phyloP scores from a whole-genome alignment of 2,113 vertebrate species.

The Equus przewalskii region DNA sequence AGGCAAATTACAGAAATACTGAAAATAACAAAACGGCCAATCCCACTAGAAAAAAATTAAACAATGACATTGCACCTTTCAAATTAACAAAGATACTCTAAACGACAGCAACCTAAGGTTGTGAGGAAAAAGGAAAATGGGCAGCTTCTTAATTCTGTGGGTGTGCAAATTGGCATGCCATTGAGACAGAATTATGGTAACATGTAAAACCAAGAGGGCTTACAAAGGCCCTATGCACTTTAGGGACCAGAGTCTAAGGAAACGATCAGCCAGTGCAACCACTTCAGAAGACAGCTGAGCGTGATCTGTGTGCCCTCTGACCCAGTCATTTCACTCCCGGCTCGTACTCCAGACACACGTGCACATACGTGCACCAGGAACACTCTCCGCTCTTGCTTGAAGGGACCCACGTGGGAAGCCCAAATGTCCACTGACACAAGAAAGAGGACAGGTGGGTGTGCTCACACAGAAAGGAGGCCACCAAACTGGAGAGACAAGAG shows the following conservation, averaged over 20 bases:
- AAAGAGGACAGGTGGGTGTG: not conserved
- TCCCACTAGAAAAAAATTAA: not conserved
- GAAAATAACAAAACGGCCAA: not conserved
- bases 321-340: accelerated
- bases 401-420: not conserved
- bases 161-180: accelerated
- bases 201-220: not conserved
- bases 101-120: accelerated
- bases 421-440: accelerated
- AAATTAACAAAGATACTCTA: not conserved
- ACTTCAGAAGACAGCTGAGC: accelerated
- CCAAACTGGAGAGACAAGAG: accelerated
- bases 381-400: accelerated
- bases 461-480: not conserved
- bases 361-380: accelerated
- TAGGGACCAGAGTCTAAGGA: not conserved
- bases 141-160: accelerated
- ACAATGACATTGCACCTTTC: not conserved
- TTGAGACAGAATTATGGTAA: accelerated
- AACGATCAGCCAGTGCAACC: accelerated
- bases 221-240: accelerated
- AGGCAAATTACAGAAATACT: not conserved
- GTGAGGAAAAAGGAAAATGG: accelerated
- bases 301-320: accelerated
- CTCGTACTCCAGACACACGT: accelerated